Evolutionary conservation across 2,113 vertebrate genomes (phyloP).

Genomic region (Laticauda laticaudata): DNA sequence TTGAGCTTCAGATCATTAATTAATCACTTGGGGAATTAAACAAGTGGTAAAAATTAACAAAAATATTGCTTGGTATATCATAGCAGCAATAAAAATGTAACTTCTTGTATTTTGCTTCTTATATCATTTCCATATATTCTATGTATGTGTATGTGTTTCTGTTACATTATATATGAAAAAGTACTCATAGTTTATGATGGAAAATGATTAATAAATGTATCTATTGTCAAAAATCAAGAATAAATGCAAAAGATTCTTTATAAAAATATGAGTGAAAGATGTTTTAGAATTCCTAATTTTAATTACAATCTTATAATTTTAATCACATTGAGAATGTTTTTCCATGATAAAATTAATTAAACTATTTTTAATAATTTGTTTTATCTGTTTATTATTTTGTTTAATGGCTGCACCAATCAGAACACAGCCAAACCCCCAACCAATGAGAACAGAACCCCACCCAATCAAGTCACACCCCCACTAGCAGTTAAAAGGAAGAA

Average conservation of each 20-base stretch:
- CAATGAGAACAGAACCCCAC: too few relatives aligned
- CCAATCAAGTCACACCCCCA: too few relatives aligned
- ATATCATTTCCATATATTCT: background rate
- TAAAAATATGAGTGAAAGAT: background rate
- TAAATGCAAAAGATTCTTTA: background rate
- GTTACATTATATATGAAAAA: background rate
- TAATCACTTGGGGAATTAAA: background rate
- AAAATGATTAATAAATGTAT: background rate
- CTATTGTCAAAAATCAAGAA: background rate
- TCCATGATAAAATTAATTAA: background rate
- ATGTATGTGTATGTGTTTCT: background rate
- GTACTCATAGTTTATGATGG: background rate
- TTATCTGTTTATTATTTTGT: background rate
- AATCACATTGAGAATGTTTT: background rate
- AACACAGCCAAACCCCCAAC: too few relatives aligned
- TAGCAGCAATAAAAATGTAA: background rate
- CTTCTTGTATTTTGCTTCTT: background rate
- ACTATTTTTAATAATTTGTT: background rate
- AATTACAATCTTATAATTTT: background rate
- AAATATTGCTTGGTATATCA: background rate
- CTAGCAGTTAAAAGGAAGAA: too few relatives aligned
- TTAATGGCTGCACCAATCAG: background rate
- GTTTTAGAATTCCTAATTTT: background rate
- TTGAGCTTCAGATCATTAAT: background rate
- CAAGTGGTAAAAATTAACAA: background rate